A percentile compares a stretch with the other conserved stretches of the same genome.
phyloP scores from a whole-genome alignment of 2,113 vertebrate species.

The Carettochelys insculpta region DNA sequence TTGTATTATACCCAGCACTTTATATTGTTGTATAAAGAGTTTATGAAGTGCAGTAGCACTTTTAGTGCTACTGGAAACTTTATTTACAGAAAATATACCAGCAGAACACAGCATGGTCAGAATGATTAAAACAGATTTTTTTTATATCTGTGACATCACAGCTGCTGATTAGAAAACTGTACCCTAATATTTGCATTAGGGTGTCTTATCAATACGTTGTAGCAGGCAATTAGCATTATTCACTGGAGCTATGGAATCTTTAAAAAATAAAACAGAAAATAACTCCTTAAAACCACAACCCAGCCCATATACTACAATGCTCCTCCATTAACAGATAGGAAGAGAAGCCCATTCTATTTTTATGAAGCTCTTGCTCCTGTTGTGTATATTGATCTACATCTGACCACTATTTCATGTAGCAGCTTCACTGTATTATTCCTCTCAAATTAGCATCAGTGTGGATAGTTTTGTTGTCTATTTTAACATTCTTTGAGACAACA shows the following conservation, averaged over 20 bases:
- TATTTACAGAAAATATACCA: background rate
- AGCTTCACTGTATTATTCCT: conserved; percentile 33
- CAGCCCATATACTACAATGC: background rate
- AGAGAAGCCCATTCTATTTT: too few species aligned
- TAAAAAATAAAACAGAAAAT: background rate
- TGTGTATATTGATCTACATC: background rate
- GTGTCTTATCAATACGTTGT: background rate
- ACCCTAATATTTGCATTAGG: accelerated
- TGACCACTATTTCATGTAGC: background rate
- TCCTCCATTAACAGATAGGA: background rate
- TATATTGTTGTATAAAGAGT: accelerated
- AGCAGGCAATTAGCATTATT: background rate
- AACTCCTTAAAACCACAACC: background rate
- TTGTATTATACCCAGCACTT: background rate
- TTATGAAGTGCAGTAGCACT: accelerated
- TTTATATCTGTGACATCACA: background rate
- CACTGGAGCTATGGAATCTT: accelerated
- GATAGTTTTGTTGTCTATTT: conserved; percentile 7
- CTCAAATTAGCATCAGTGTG: conserved; percentile 30
- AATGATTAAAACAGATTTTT: background rate
- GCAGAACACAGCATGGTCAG: background rate
- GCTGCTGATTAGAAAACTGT: background rate
- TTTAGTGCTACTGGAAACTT: background rate
- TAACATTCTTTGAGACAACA: background rate
- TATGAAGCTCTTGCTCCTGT: background rate